These are phyloP conservation scores for Coremacera marginata DNA, from an alignment of 2,888 invertebrate species.

Conservation along the genomic window DNA sequence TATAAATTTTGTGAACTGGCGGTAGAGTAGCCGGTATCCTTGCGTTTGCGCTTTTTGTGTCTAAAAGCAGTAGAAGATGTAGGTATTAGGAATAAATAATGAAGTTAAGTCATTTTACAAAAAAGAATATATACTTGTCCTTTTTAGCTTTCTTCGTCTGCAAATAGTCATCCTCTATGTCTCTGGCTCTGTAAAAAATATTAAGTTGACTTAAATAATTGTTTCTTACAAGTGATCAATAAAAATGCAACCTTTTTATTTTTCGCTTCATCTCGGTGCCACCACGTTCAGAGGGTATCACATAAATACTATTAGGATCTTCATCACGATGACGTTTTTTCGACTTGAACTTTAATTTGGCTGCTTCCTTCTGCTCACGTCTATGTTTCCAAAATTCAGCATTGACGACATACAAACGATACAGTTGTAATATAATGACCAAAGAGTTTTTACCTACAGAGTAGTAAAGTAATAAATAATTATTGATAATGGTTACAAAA, in stretches of 20 bases:
- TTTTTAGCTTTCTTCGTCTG: constrained; percentile 61
- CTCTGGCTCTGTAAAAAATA: constrained; percentile 55
- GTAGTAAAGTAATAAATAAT: too few species aligned
- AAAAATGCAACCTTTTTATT: constrained; percentile 56
- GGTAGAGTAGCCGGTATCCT: constrained; percentile 79
- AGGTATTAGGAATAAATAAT: neutral
- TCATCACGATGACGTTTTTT: constrained; percentile 61
- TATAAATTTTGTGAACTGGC: constrained; percentile 75
- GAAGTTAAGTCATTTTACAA: too few species aligned
- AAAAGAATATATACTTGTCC: constrained; percentile 45
- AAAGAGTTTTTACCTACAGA: constrained; percentile 80
- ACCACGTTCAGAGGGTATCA: constrained; percentile 70
- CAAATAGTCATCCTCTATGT: constrained; percentile 60
- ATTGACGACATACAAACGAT: constrained; percentile 85
- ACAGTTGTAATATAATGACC: constrained; percentile 89
- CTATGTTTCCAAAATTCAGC: constrained; percentile 74
- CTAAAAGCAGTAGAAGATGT: constrained; percentile 42
- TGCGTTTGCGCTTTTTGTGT: constrained; percentile 66
- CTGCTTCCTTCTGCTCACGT: constrained; percentile 60
- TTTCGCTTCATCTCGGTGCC: constrained; percentile 62
- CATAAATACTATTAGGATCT: constrained; percentile 71
- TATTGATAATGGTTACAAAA: neutral
- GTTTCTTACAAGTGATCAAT: neutral
- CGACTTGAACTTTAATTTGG: constrained; percentile 57
- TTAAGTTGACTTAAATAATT: neutral